Conservation (phyloP, 2,113 vertebrate species). For the Morone chrysops region DNA sequence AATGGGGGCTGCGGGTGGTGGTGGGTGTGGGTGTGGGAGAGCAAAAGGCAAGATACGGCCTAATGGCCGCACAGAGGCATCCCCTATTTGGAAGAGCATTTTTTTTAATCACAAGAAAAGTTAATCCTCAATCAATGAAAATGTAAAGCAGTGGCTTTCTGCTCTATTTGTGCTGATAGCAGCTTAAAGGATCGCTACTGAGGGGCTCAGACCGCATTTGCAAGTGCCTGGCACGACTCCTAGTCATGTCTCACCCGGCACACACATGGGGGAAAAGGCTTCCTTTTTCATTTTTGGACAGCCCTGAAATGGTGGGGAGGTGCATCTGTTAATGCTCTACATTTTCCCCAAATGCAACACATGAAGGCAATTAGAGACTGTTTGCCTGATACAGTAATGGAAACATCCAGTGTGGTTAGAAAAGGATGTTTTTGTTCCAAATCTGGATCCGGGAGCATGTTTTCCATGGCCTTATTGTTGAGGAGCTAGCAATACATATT, state of each 20-base stretch:
- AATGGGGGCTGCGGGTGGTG: slow-evolving; percentile 17
- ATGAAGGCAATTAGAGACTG: slow-evolving; percentile 49
- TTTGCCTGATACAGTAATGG: slow-evolving; percentile 49
- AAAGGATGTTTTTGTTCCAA: slow-evolving; percentile 22
- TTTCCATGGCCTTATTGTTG: slow-evolving; percentile 6
- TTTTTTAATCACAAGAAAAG: slow-evolving; percentile 69
- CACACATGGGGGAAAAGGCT: slow-evolving; percentile 51
- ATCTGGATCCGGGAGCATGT: slow-evolving; percentile 12
- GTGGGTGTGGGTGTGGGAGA: not conserved
- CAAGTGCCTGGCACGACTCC: slow-evolving; percentile 69
- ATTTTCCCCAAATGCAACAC: slow-evolving; percentile 35
- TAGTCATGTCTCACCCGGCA: slow-evolving; percentile 53
- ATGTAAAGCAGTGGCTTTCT: slow-evolving; percentile 70
- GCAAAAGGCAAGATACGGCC: slow-evolving; percentile 1
- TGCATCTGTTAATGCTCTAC: slow-evolving; percentile 14
- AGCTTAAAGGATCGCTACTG: slow-evolving; percentile 70
- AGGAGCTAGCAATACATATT: slow-evolving; percentile 26
- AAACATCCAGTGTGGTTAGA: slow-evolving; percentile 1
- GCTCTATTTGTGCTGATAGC: slow-evolving; percentile 78
- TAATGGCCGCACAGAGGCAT: slow-evolving; percentile 48
- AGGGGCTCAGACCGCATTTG: slow-evolving; percentile 71
- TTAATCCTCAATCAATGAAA: slow-evolving; percentile 79
- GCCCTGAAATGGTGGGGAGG: slow-evolving; percentile 20
- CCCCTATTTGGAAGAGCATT: slow-evolving; percentile 36
- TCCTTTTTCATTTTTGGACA: slow-evolving; percentile 43